Conservation (phyloP, 2,113 vertebrate species). For the Sinosuthora webbiana region DNA sequence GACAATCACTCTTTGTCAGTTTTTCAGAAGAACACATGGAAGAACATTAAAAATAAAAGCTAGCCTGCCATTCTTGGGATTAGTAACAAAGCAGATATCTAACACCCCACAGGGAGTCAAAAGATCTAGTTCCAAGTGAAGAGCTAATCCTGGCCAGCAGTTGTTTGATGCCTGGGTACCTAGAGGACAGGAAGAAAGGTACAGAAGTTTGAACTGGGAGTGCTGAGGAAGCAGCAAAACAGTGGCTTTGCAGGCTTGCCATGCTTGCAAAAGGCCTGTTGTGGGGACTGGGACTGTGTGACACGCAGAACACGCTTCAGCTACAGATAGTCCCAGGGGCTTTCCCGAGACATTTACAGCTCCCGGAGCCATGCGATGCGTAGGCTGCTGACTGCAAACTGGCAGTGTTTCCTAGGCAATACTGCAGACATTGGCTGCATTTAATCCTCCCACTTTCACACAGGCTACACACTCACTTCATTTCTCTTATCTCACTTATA, state of each 20-base stretch:
- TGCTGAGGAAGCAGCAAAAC: neutral
- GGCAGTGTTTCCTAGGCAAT: conserved; percentile 27
- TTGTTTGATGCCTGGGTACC: too few relatives aligned
- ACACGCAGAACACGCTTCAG: neutral
- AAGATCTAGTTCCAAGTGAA: neutral
- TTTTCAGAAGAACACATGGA: neutral
- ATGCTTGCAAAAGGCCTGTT: neutral
- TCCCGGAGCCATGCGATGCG: neutral
- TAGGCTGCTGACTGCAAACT: conserved; percentile 9
- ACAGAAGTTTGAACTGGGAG: neutral
- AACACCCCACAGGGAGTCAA: neutral
- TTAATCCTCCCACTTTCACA: neutral
- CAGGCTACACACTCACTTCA: neutral
- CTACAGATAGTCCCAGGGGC: neutral
- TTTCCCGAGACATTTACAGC: neutral
- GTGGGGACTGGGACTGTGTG: neutral
- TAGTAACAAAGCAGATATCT: neutral
- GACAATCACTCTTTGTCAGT: neutral
- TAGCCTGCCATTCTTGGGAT: neutral
- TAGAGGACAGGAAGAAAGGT: neutral
- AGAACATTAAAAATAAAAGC: neutral
- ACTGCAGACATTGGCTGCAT: neutral
- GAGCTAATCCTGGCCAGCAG: neutral
- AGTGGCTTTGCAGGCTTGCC: neutral
- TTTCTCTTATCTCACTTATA: neutral